A percentile compares a stretch with the other conserved stretches of the same genome.
Conservation (phyloP, 2,797 vertebrate genomes). For the Merluccius polli region DNA sequence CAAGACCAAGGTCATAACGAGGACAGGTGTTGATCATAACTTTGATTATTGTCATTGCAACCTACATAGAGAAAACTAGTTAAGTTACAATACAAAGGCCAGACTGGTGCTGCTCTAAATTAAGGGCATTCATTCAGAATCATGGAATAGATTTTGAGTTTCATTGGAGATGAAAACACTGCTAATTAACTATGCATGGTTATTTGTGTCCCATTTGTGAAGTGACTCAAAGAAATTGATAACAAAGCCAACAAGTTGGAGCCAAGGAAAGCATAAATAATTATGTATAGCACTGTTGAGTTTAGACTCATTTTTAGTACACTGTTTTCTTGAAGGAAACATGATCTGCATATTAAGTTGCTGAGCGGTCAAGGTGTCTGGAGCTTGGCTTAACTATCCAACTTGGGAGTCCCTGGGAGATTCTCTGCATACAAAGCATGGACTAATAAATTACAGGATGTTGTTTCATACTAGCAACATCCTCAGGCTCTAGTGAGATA, state of each 20-base stretch:
- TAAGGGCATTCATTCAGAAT: not conserved
- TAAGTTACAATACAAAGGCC: no score
- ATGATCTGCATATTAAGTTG: not conserved
- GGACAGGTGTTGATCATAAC: no score
- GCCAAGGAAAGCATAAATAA: not conserved
- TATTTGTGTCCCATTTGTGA: not conserved
- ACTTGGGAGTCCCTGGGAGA: not conserved
- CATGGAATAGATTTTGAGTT: no score
- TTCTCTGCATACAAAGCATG: slow-evolving; percentile 4
- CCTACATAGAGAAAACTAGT: no score
- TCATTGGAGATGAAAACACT: not conserved
- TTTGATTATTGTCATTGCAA: no score
- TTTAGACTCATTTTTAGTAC: not conserved
- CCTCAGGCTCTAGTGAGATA: not conserved
- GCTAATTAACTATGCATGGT: not conserved
- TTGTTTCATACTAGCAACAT: not conserved
- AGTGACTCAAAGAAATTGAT: not conserved
- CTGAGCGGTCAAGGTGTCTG: not conserved
- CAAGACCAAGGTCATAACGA: no score
- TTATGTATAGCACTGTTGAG: not conserved
- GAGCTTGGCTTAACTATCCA: not conserved
- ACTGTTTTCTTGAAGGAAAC: not conserved
- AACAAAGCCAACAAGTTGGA: not conserved
- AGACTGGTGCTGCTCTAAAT: not conserved
- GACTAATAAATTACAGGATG: not conserved